Evolutionary conservation across 2,888 invertebrate genomes (phyloP).

Genomic region (Zhuqinia jingwanae): DNA sequence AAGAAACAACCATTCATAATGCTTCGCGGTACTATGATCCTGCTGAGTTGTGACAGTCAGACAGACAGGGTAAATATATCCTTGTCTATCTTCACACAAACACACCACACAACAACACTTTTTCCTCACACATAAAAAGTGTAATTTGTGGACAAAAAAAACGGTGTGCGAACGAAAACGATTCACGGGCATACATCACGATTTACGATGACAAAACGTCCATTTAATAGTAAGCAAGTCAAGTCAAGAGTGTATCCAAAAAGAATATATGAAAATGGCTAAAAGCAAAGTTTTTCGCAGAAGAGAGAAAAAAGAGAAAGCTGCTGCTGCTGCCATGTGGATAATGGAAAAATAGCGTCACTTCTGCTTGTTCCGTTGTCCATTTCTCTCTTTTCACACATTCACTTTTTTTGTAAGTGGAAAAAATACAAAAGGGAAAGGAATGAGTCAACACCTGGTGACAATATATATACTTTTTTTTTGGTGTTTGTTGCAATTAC

Average conservation of each 20-base stretch:
- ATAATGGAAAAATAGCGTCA: conserved; percentile 35
- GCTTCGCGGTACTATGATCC: no score
- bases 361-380: no score
- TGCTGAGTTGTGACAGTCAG: conserved; percentile 23
- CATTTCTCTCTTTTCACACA: conserved; percentile 17
- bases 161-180: no score
- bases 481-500: conserved; percentile 9
- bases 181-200: conserved; percentile 64
- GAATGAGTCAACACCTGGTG: conserved; percentile 65
- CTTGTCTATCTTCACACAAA: not conserved
- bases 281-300: conserved; percentile 68
- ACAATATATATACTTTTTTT: conserved; percentile 58
- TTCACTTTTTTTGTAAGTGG: not conserved
- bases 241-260: conserved; percentile 45
- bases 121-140: conserved; percentile 19
- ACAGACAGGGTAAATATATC: not conserved
- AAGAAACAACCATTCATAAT: conserved; percentile 36
- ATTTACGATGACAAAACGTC: conserved; percentile 69
- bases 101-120: not conserved
- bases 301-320: no score
- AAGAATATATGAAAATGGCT: conserved; percentile 36
- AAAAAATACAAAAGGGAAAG: not conserved
- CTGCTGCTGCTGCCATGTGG: conserved; percentile 12
- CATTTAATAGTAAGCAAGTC: conserved; percentile 66
- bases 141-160: conserved; percentile 65